phyloP scores from a whole-genome alignment of 2,888 invertebrate species.

The Lydus trimaculatus region DNA sequence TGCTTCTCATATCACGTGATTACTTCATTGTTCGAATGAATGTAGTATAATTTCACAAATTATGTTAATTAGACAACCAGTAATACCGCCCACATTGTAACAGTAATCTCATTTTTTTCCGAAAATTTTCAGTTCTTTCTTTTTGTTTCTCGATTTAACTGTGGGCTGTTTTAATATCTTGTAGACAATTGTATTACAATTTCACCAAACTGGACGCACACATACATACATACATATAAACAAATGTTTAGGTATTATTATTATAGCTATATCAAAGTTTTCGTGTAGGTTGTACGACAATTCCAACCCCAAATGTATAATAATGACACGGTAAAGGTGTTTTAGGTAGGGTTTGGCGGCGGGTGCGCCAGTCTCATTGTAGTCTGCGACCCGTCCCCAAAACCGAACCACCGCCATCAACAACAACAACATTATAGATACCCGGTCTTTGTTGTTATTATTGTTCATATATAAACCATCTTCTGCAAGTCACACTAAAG shows the following conservation, averaged over 20 bases:
- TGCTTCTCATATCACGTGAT: not conserved
- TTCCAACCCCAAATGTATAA: constrained; percentile 11
- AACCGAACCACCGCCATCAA: constrained; percentile 1
- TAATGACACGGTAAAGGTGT: constrained; percentile 38
- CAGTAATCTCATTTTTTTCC: not conserved
- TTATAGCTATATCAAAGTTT: not conserved
- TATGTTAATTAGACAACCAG: constrained; percentile 1
- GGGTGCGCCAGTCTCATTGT: constrained; percentile 44
- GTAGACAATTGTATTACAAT: constrained; percentile 6
- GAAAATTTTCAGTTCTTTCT: not conserved
- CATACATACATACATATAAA: too few relatives aligned
- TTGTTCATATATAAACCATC: constrained; percentile 21
- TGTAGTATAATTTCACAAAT: not conserved
- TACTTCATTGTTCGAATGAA: not conserved
- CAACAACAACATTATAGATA: not conserved
- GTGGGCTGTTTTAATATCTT: not conserved
- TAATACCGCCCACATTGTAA: not conserved
- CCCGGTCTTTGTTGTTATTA: constrained; percentile 12
- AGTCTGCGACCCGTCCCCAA: constrained; percentile 41
- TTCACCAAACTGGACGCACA: not conserved
- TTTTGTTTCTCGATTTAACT: not conserved
- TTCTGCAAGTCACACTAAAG: constrained; percentile 44
- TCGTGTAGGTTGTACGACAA: constrained; percentile 4
- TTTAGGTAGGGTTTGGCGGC: constrained; percentile 35
- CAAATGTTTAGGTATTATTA: constrained; percentile 6